A percentile compares a stretch with the other conserved stretches of the same genome.
Evolutionary conservation across 2,797 vertebrate genomes (phyloP).

Genomic region (Danio jaintianensis): DNA sequence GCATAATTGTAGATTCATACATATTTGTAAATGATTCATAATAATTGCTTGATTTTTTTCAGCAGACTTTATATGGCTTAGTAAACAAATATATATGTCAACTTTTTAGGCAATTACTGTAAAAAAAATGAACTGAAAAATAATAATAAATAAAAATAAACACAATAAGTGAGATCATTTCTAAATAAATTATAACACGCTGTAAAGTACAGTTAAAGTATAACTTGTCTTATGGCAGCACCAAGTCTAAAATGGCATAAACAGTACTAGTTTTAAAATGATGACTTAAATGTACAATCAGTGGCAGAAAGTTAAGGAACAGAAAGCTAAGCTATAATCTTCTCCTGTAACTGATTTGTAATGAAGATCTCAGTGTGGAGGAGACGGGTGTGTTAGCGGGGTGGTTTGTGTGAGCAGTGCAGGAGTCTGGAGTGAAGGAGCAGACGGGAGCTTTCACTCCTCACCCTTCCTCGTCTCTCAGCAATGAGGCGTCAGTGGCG

Average conservation of each 20-base stretch:
- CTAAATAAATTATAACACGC: neutral
- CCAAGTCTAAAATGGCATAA: neutral
- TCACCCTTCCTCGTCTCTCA: constrained; percentile 73
- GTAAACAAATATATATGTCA: neutral
- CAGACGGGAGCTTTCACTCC: constrained; percentile 73
- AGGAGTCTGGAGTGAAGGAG: constrained; percentile 14
- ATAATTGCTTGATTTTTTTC: neutral
- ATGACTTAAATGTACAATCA: neutral
- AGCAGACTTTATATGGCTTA: neutral
- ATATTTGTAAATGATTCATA: neutral
- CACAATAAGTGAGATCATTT: neutral
- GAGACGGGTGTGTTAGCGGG: neutral
- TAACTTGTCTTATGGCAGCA: neutral
- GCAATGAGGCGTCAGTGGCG: constrained; percentile 74
- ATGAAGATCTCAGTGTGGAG: neutral
- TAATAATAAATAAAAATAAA: too few relatives aligned
- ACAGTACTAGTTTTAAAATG: neutral
- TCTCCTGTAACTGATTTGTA: neutral
- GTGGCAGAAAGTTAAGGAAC: neutral
- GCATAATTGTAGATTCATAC: neutral
- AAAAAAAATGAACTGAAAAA: too few relatives aligned
- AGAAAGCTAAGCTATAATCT: too few relatives aligned
- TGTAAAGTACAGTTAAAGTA: neutral
- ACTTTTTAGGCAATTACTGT: neutral
- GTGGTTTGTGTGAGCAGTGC: neutral